Evolutionary conservation across 2,888 invertebrate species (phyloP).

Genomic region (Graphium colonna): DNA sequence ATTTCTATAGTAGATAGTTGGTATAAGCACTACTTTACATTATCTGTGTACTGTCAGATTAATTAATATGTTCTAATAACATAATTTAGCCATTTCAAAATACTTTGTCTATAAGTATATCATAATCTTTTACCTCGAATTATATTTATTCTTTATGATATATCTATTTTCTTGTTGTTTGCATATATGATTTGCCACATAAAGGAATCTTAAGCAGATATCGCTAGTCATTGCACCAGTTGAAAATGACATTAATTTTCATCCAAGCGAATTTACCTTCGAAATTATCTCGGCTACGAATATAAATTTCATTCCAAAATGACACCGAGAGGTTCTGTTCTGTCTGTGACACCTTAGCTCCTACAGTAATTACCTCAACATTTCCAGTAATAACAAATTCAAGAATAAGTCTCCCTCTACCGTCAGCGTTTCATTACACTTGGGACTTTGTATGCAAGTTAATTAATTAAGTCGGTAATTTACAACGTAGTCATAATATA

Average conservation of each 20-base stretch:
- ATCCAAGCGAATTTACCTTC: not conserved
- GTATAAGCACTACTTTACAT: no score
- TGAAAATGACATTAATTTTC: not conserved
- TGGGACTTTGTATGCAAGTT: conserved; percentile 4
- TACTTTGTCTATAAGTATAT: no score
- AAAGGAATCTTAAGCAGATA: not conserved
- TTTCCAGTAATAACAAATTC: conserved; percentile 4
- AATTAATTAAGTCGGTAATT: conserved; percentile 3
- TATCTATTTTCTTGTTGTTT: no score
- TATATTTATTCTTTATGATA: no score
- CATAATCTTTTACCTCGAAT: no score
- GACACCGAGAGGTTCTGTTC: not conserved
- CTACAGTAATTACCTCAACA: not conserved
- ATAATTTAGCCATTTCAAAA: no score
- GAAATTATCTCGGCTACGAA: not conserved
- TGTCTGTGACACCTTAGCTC: not conserved
- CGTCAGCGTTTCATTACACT: conserved; percentile 5
- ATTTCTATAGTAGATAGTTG: no score
- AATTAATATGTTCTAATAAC: no score
- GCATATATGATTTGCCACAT: no score
- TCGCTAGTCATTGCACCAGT: not conserved
- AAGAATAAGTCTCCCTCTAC: conserved; percentile 6
- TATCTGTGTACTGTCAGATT: no score
- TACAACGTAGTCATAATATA: not conserved
- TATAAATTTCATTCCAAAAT: not conserved